Evolutionary conservation across 2,888 invertebrate species (phyloP).

Genomic region (Cynaeus angustus): DNA sequence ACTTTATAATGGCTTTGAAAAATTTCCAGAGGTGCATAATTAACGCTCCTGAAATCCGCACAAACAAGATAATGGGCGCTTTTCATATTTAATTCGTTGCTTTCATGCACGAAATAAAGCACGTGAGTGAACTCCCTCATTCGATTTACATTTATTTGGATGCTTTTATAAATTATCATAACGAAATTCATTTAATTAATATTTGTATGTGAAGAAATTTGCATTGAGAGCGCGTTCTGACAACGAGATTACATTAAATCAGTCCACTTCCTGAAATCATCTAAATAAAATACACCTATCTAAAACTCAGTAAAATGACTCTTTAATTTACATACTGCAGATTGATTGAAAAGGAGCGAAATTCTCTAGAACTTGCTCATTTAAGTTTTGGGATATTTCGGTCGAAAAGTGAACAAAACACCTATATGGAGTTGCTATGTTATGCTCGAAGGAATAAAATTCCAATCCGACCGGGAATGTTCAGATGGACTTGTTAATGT

Average conservation of each 20-base stretch:
- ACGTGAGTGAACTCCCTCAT: conserved; percentile 8
- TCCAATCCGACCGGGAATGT: conserved; percentile 32
- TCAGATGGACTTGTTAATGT: conserved; percentile 46
- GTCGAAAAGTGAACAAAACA: neutral
- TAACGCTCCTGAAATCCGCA: conserved; percentile 33
- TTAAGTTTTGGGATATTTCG: neutral
- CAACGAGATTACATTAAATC: conserved; percentile 29
- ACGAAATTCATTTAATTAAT: conserved; percentile 34
- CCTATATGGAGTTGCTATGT: neutral
- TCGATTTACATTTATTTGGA: conserved; percentile 40
- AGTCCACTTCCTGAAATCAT: too few species aligned
- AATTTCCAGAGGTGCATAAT: conserved; percentile 46
- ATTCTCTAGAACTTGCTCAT: too few species aligned
- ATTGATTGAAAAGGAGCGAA: too few species aligned
- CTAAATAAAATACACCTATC: too few species aligned
- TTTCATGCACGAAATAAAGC: conserved; percentile 27
- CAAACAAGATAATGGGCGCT: conserved; percentile 38
- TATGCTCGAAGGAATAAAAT: conserved; percentile 26
- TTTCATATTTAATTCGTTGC: conserved; percentile 29
- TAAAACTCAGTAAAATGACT: too few species aligned
- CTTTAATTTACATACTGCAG: too few species aligned
- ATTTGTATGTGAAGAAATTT: conserved; percentile 32
- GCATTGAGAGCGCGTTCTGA: conserved; percentile 23
- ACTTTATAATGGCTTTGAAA: conserved; percentile 55
- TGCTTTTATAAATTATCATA: conserved; percentile 39